Percentiles rank a stretch among this genome's conserved stretches.
Conservation (phyloP, 2,888 invertebrate species). For the Hartigia nigra region DNA sequence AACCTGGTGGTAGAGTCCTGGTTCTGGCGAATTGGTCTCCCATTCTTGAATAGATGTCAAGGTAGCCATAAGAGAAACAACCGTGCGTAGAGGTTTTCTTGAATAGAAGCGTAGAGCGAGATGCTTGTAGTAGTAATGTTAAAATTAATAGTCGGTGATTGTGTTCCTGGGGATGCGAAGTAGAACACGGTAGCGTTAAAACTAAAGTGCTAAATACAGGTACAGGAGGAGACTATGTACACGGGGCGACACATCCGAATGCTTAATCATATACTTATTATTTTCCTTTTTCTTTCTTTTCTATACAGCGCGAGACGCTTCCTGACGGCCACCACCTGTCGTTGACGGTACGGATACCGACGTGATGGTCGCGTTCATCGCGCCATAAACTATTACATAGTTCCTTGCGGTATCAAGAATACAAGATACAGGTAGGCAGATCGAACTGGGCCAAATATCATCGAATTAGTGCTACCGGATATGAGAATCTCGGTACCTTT, state of each 20-base stretch:
- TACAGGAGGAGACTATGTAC: slow-evolving; percentile 48
- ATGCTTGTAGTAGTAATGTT: neutral
- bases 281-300: neutral
- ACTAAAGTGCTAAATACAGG: slow-evolving; percentile 33
- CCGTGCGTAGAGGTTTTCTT: neutral
- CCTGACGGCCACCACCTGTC: slow-evolving; percentile 3
- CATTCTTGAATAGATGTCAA: neutral
- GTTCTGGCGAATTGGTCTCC: neutral
- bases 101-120: neutral
- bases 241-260: slow-evolving; percentile 47
- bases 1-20: neutral
- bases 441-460: neutral
- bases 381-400: slow-evolving; percentile 22
- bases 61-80: neutral
- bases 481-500: neutral
- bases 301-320: slow-evolving; percentile 14
- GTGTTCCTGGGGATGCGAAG: neutral
- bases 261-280: slow-evolving; percentile 36
- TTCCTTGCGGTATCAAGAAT: neutral
- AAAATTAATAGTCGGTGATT: neutral
- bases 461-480: neutral
- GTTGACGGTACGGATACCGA: neutral
- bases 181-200: neutral
- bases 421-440: neutral
- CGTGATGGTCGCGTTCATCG: slow-evolving; percentile 37